These are phyloP conservation scores for Harpagifer antarcticus DNA, from an alignment of 2,797 vertebrate genomes.

Conservation along the genomic window DNA sequence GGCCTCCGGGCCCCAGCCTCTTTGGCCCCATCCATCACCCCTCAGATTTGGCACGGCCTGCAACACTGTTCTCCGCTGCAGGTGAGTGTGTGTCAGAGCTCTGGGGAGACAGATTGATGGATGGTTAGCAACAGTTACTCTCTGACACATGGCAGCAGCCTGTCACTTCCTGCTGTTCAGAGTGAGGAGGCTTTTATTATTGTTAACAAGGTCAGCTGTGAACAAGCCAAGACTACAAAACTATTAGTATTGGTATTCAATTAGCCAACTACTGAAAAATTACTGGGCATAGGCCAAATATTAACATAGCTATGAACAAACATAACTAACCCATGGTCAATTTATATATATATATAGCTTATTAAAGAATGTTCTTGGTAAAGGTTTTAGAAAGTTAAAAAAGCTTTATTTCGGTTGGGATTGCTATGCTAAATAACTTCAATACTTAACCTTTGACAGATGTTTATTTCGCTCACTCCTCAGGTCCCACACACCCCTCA, in stretches of 20 bases:
- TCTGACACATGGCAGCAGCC: not conserved
- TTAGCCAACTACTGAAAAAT: not conserved
- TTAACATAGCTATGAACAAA: too few species aligned
- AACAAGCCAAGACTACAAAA: not conserved
- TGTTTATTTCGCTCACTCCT: constrained; percentile 8
- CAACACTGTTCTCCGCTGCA: constrained; percentile 95
- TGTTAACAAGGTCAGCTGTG: not conserved
- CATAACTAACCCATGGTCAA: not conserved
- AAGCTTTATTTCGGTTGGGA: not conserved
- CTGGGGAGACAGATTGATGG: not conserved
- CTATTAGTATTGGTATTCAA: not conserved
- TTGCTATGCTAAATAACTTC: not conserved
- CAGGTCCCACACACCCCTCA: constrained; percentile 93
- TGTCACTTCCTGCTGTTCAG: constrained; percentile 9
- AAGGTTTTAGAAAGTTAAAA: too few species aligned
- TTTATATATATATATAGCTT: too few species aligned
- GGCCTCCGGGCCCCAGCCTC: constrained; percentile 94
- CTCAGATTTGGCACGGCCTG: constrained; percentile 94
- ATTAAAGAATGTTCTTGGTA: too few species aligned
- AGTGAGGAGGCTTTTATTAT: not conserved
- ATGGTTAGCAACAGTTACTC: constrained; percentile 5
- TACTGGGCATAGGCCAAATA: not conserved
- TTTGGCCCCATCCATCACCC: constrained; percentile 97
- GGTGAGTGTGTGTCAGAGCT: constrained; percentile 80
- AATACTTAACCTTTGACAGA: not conserved